phyloP scores from a whole-genome alignment of 2,888 invertebrate genomes.

The Melanotus villosus region DNA sequence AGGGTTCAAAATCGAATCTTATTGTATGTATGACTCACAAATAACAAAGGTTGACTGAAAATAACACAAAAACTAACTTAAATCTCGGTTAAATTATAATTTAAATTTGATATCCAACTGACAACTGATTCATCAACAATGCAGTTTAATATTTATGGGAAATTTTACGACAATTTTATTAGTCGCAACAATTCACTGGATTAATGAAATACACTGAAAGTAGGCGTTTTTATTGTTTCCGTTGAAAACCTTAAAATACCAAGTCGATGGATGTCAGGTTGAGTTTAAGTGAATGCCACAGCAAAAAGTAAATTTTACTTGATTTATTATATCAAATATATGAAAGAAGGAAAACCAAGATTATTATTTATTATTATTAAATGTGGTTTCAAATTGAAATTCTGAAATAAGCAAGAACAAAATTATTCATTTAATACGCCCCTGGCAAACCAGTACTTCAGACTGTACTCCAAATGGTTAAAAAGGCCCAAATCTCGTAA shows the following conservation, averaged over 20 bases:
- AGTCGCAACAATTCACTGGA: constrained; percentile 3
- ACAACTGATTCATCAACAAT: constrained; percentile 8
- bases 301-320: too few relatives aligned
- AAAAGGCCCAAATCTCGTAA: too few relatives aligned
- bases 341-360: too few relatives aligned
- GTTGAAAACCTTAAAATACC: constrained; percentile 9
- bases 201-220: constrained; percentile 3
- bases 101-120: background rate
- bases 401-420: too few relatives aligned
- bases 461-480: too few relatives aligned
- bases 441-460: too few relatives aligned
- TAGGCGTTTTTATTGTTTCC: constrained; percentile 15
- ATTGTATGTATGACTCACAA: background rate
- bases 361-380: too few relatives aligned
- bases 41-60: background rate
- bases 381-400: too few relatives aligned
- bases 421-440: too few relatives aligned
- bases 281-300: background rate
- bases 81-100: too few relatives aligned
- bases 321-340: too few relatives aligned
- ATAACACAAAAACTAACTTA: background rate
- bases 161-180: constrained; percentile 14
- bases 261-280: background rate
- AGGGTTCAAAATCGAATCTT: background rate
- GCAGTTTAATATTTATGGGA: background rate